Evolutionary conservation across 2,888 invertebrate genomes (phyloP).

Genomic region (Tupiocoris notatus): DNA sequence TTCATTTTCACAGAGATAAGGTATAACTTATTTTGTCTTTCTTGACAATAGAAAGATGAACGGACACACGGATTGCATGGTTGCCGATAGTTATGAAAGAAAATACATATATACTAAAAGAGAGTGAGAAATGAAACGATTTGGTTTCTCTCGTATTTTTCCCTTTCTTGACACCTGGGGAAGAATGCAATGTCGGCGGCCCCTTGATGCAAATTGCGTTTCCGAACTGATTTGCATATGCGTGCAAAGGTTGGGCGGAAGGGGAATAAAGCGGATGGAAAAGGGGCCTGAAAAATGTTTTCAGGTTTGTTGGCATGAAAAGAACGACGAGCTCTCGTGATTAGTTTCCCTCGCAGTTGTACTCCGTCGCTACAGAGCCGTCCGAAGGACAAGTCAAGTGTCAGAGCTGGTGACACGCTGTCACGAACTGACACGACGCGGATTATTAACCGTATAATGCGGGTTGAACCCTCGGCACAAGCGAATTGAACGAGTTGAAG

Average conservation of each 20-base stretch:
- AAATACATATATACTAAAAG: background rate
- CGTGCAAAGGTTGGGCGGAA: slow-evolving; percentile 5
- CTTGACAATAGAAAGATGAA: too few species aligned
- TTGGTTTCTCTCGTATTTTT: background rate
- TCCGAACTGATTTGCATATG: slow-evolving; percentile 31
- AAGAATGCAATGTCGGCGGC: background rate
- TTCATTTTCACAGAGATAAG: too few species aligned
- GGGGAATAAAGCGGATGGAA: background rate
- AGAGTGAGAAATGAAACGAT: background rate
- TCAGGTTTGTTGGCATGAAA: slow-evolving; percentile 36
- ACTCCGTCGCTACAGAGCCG: background rate
- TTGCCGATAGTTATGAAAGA: too few species aligned
- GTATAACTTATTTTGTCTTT: too few species aligned
- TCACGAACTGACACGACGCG: slow-evolving; percentile 40
- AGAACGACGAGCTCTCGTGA: slow-evolving; percentile 15
- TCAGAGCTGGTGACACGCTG: slow-evolving; percentile 39
- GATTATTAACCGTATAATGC: slow-evolving; percentile 42
- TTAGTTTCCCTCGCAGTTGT: slow-evolving; percentile 14
- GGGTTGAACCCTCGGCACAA: slow-evolving; percentile 7
- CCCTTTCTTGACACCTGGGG: background rate
- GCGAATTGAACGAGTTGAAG: slow-evolving; percentile 9
- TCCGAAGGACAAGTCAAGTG: slow-evolving; percentile 37
- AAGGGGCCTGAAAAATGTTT: slow-evolving; percentile 31
- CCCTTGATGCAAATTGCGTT: slow-evolving; percentile 31
- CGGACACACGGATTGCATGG: too few species aligned